Evolutionary conservation across 2,113 vertebrate genomes (phyloP).

Genomic region (Vidua chalybeata): DNA sequence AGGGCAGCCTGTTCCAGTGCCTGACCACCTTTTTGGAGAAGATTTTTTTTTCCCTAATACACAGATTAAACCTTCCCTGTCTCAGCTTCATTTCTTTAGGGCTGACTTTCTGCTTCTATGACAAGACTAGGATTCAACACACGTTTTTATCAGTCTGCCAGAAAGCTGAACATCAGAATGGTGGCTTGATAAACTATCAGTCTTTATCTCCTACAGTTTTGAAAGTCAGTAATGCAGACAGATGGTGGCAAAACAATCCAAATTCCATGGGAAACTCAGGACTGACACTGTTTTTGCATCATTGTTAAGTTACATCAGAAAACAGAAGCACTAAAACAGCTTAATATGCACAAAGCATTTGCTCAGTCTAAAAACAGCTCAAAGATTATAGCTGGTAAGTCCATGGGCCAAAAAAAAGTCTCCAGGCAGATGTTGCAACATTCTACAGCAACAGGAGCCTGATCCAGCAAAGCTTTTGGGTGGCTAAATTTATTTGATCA

Average conservation of each 20-base stretch:
- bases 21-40: background rate
- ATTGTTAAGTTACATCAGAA: background rate
- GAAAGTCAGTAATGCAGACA: background rate
- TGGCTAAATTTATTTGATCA: background rate
- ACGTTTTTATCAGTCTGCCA: background rate
- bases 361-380: background rate
- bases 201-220: background rate
- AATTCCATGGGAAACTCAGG: background rate
- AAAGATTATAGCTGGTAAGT: background rate
- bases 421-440: background rate
- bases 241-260: conserved; percentile 12
- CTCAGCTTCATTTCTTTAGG: background rate
- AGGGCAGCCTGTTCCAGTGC: background rate
- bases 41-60: background rate
- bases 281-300: background rate
- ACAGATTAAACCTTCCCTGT: background rate
- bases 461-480: background rate
- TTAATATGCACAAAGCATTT: background rate
- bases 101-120: background rate
- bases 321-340: background rate
- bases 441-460: background rate
- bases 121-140: background rate
- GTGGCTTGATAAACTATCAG: background rate
- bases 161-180: background rate
- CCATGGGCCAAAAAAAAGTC: background rate